These are phyloP conservation scores for Tillus elongatus DNA, from an alignment of 2,888 invertebrate species.

Conservation along the genomic window DNA sequence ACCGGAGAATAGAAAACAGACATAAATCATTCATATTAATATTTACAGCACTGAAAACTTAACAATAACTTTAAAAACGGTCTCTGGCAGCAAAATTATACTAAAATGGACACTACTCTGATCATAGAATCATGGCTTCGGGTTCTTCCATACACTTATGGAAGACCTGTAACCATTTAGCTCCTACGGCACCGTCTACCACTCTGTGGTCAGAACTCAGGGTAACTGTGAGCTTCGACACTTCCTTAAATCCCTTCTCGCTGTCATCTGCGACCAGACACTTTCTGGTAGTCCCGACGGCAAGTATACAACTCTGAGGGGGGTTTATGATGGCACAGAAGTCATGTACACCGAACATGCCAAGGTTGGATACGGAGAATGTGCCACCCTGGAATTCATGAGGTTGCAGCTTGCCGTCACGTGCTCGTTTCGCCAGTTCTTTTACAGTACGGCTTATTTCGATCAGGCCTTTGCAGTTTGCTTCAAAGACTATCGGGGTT, in stretches of 20 bases:
- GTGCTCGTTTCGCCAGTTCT: conserved; percentile 73
- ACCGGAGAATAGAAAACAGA: too few relatives aligned
- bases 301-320: conserved; percentile 89
- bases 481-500: conserved; percentile 90
- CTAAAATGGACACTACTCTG: too few relatives aligned
- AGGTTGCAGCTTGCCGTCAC: conserved; percentile 81
- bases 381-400: conserved; percentile 96
- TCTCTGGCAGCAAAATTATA: too few relatives aligned
- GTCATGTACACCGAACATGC: conserved; percentile 84
- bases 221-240: conserved; percentile 79
- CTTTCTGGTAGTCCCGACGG: conserved; percentile 74
- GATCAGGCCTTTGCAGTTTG: conserved; percentile 80
- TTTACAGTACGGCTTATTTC: conserved; percentile 76
- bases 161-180: conserved; percentile 89
- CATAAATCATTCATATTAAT: too few relatives aligned
- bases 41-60: too few relatives aligned
- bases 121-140: conserved; percentile 78
- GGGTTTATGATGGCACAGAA: conserved; percentile 95
- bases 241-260: conserved; percentile 64
- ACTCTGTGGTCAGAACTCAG: conserved; percentile 96
- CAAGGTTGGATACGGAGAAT: conserved; percentile 88
- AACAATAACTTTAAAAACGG: too few relatives aligned
- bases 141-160: conserved; percentile 86
- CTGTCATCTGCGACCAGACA: conserved; percentile 64
- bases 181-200: conserved; percentile 96